phyloP scores from a whole-genome alignment of 2,797 vertebrate species.

The Craterocephalus amniculus region DNA sequence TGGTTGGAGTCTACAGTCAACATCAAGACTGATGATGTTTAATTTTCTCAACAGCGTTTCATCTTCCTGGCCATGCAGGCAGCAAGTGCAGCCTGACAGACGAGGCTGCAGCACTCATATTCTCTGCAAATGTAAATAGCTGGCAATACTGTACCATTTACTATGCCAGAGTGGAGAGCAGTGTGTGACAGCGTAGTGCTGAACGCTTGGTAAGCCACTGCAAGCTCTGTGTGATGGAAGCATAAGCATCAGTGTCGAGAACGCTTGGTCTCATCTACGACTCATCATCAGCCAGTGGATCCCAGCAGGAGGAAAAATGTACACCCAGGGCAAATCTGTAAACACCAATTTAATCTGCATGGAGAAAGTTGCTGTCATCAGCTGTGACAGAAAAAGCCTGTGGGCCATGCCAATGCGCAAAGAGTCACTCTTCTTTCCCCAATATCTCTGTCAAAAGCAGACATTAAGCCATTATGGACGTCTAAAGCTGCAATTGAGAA shows the following conservation, averaged over 20 bases:
- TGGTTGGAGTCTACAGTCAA: constrained; percentile 55
- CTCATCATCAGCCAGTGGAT: constrained; percentile 88
- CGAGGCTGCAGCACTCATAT: constrained; percentile 35
- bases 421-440: constrained; percentile 84
- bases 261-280: constrained; percentile 86
- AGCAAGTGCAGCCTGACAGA: constrained; percentile 46
- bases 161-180: constrained; percentile 48
- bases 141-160: constrained; percentile 56
- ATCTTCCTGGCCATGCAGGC: constrained; percentile 47
- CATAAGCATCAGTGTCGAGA: constrained; percentile 77
- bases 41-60: constrained; percentile 53
- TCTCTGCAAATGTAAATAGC: constrained; percentile 61
- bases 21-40: constrained; percentile 61
- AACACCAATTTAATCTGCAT: constrained; percentile 97
- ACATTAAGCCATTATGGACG: constrained; percentile 89
- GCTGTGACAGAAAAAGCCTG: constrained; percentile 90
- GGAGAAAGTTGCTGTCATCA: constrained; percentile 92
- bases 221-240: constrained; percentile 73
- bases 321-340: constrained; percentile 94
- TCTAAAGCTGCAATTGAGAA: constrained; percentile 86
- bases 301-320: constrained; percentile 87
- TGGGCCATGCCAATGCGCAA: constrained; percentile 85
- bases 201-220: constrained; percentile 68
- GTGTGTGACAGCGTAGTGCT: constrained; percentile 43
- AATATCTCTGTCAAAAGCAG: constrained; percentile 88